A percentile compares a stretch with the other conserved stretches of the same genome.
phyloP scores from a whole-genome alignment of 2,113 vertebrate genomes.

The Dermatemys mawii region DNA sequence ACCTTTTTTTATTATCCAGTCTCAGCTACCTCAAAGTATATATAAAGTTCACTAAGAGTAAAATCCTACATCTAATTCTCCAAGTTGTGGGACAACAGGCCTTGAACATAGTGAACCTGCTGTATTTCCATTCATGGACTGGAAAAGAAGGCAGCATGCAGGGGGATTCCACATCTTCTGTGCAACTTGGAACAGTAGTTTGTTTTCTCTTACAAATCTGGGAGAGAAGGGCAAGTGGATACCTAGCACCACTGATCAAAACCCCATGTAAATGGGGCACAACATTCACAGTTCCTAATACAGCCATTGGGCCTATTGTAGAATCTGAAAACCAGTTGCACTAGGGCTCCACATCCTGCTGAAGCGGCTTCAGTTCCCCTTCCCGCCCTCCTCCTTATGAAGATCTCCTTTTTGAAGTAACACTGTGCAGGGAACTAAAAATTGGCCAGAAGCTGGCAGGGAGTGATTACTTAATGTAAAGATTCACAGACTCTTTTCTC shows the following conservation, averaged over 20 bases:
- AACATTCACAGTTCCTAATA: background rate
- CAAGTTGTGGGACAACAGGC: background rate
- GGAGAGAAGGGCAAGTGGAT: fast-evolving
- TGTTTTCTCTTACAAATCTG: background rate
- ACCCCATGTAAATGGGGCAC: background rate
- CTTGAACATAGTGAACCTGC: background rate
- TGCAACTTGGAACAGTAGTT: background rate
- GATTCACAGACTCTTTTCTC: background rate
- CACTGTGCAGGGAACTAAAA: background rate
- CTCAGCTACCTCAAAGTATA: no score
- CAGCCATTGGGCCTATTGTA: background rate
- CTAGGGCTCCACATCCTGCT: background rate
- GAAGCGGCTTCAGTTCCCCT: background rate
- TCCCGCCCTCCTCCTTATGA: background rate
- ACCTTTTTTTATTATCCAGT: background rate
- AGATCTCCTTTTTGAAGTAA: background rate
- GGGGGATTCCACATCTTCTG: background rate
- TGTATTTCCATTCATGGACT: background rate
- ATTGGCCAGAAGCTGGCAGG: constrained; percentile 1
- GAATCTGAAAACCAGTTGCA: background rate
- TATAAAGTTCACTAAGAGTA: background rate
- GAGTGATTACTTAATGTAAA: background rate
- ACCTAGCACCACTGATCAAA: background rate
- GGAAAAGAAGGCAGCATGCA: background rate
- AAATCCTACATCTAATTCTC: background rate